Percentiles rank a stretch among this genome's conserved stretches.
Conservation (phyloP, 2,113 vertebrate species). For the Heloderma charlesbogerti region DNA sequence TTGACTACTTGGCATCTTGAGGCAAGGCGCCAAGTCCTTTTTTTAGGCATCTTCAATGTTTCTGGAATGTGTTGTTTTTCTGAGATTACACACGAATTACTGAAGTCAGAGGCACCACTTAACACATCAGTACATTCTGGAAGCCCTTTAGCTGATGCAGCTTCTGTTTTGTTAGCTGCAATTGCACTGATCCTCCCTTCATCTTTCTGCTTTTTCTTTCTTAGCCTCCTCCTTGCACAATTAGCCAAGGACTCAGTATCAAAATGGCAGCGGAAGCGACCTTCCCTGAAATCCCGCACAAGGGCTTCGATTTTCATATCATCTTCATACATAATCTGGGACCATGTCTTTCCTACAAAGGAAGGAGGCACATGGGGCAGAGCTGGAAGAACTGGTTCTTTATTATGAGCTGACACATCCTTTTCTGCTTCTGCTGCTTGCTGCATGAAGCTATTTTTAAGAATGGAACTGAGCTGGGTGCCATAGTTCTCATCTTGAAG, state of each 20-base stretch:
- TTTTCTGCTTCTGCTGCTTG: conserved; percentile 43
- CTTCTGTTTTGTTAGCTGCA: conserved; percentile 38
- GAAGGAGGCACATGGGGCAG: conserved; percentile 87
- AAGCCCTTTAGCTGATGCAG: conserved; percentile 54
- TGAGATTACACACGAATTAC: conserved; percentile 58
- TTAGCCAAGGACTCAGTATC: conserved; percentile 82
- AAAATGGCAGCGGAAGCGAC: conserved; percentile 86
- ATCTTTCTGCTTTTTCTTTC: conserved; percentile 59
- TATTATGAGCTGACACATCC: conserved; percentile 32
- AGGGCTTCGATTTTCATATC: conserved; percentile 85
- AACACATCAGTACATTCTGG: conserved; percentile 69
- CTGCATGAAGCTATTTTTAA: conserved; percentile 63
- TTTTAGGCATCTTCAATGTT: conserved; percentile 62
- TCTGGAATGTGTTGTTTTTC: conserved; percentile 59
- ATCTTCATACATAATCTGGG: conserved; percentile 88
- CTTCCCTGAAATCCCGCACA: conserved; percentile 86
- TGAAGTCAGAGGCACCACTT: conserved; percentile 59
- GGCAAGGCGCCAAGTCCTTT: conserved; percentile 78
- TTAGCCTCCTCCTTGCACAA: conserved; percentile 66
- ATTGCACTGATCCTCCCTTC: conserved; percentile 32
- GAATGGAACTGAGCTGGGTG: conserved; percentile 72
- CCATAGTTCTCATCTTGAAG: conserved; percentile 84
- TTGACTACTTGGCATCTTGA: conserved; percentile 90
- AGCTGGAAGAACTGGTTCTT: conserved; percentile 82
- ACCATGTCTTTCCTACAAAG: conserved; percentile 89